Conservation (phyloP, 2,113 vertebrate species). For the Cyprinodon brontotheroides region DNA sequence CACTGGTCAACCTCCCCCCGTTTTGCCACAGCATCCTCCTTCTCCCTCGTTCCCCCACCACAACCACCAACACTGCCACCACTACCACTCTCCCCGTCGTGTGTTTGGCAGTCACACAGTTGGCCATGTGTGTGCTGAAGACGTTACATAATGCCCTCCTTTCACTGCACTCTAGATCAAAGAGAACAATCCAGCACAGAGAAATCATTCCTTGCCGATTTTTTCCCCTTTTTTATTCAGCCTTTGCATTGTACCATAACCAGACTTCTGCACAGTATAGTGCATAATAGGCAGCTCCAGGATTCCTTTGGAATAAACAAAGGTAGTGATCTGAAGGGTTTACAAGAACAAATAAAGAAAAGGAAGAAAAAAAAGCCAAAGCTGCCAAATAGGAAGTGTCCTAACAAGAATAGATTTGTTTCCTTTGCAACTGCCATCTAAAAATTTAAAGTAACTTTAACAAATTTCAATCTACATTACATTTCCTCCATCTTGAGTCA, state of each 20-base stretch:
- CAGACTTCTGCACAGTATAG: constrained; percentile 54
- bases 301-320: constrained; percentile 57
- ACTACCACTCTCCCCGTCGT: constrained; percentile 45
- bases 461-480: neutral
- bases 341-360: neutral
- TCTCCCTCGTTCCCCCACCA: neutral
- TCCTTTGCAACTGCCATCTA: neutral
- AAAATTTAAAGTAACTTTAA: neutral
- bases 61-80: constrained; percentile 30
- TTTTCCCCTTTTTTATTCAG: constrained; percentile 45
- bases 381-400: constrained; percentile 7
- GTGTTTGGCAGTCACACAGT: constrained; percentile 82
- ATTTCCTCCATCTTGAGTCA: neutral
- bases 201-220: constrained; percentile 67
- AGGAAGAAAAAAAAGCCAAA: constrained; percentile 7
- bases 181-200: constrained; percentile 75
- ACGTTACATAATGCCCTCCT: constrained; percentile 80
- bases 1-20: constrained; percentile 36
- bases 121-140: constrained; percentile 82
- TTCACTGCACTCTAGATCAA: constrained; percentile 75
- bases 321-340: constrained; percentile 54
- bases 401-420: neutral
- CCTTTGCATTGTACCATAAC: constrained; percentile 60
- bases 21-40: constrained; percentile 43
- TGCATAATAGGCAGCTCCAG: constrained; percentile 37